These are phyloP conservation scores for Mythimna pallens DNA, from an alignment of 2,888 invertebrate species.

Conservation along the genomic window DNA sequence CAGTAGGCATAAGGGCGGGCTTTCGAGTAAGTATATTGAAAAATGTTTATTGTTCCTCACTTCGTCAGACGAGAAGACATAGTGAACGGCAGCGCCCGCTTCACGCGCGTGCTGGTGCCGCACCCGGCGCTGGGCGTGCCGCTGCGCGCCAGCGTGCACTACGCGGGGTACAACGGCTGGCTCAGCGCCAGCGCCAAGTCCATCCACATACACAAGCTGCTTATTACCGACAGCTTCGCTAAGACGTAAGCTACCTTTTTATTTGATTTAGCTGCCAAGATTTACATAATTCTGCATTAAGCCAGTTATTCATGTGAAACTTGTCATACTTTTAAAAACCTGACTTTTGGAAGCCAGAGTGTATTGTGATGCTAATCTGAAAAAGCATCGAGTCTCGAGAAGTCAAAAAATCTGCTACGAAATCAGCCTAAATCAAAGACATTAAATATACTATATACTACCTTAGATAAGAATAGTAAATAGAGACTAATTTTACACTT, in stretches of 20 bases:
- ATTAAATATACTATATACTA: no score
- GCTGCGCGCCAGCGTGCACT: constrained; percentile 93
- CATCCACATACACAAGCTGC: constrained; percentile 95
- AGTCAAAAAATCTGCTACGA: neutral
- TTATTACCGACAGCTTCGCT: constrained; percentile 96
- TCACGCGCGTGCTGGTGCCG: constrained; percentile 96
- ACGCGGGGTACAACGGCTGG: constrained; percentile 97
- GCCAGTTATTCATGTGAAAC: neutral
- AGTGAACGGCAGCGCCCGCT: constrained; percentile 93
- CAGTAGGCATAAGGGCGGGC: no score
- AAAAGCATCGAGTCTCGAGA: neutral
- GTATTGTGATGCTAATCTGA: no score
- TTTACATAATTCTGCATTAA: neutral
- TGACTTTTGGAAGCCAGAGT: neutral
- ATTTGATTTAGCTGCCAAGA: neutral
- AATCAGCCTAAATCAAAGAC: no score
- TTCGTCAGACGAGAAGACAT: constrained; percentile 94
- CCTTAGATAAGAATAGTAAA: no score
- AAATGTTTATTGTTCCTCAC: neutral
- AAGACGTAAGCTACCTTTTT: constrained; percentile 90
- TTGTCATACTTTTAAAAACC: neutral
- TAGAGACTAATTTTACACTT: neutral
- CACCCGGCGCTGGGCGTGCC: constrained; percentile 96
- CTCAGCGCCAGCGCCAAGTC: constrained; percentile 95
- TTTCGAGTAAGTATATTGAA: no score